These are phyloP conservation scores for Mythimna albipuncta DNA, from an alignment of 2,888 invertebrate genomes.

Conservation along the genomic window DNA sequence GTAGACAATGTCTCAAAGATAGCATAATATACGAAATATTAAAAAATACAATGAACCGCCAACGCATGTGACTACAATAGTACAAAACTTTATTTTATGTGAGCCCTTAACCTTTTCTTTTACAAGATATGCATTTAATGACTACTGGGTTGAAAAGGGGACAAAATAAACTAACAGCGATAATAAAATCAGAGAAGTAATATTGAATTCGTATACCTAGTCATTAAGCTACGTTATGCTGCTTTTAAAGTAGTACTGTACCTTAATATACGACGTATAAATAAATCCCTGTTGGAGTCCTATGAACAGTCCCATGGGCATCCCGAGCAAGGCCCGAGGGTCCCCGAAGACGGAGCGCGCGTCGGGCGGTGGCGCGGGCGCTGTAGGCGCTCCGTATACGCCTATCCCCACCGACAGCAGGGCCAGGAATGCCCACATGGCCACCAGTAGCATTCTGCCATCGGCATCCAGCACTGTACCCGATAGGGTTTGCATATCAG, in stretches of 20 bases:
- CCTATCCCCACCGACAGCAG: slow-evolving; percentile 78
- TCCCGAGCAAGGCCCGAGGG: slow-evolving; percentile 92
- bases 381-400: slow-evolving; percentile 80
- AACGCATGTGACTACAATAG: too few species aligned
- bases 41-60: too few species aligned
- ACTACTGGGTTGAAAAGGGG: too few species aligned
- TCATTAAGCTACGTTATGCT: too few species aligned
- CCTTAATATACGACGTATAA: slow-evolving; percentile 95
- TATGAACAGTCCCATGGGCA: slow-evolving; percentile 95
- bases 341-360: slow-evolving; percentile 88
- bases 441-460: slow-evolving; percentile 80
- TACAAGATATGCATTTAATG: too few species aligned
- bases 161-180: too few species aligned
- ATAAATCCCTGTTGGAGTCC: slow-evolving; percentile 96
- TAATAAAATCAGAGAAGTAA: too few species aligned
- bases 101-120: too few species aligned
- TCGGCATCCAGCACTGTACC: slow-evolving; percentile 80
- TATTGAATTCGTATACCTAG: too few species aligned
- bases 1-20: too few species aligned
- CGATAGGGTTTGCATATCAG: slow-evolving; percentile 78
- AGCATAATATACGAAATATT: too few species aligned
- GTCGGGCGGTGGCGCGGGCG: slow-evolving; percentile 82
- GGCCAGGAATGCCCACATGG: slow-evolving; percentile 80
- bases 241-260: slow-evolving; percentile 66
- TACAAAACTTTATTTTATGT: too few species aligned